Percentiles rank a stretch among this genome's conserved stretches.
Evolutionary conservation across 2,113 vertebrate species (phyloP).

Genomic region (Noturus placidus): DNA sequence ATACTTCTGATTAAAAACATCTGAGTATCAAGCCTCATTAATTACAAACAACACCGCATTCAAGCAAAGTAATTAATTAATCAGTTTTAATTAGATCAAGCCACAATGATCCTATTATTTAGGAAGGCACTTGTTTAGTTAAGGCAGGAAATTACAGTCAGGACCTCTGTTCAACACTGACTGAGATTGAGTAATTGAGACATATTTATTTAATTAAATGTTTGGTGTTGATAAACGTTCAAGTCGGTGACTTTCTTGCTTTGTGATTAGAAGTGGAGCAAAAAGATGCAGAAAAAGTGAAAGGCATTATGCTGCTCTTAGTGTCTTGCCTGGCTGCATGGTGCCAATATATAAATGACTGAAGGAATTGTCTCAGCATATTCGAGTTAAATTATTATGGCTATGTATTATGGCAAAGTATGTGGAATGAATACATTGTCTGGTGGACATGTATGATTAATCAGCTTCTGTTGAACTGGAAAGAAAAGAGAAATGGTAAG

Average conservation of each 20-base stretch:
- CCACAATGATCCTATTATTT: slow-evolving; percentile 74
- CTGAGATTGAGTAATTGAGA: slow-evolving; percentile 30
- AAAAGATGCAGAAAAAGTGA: slow-evolving; percentile 6
- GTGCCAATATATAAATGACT: slow-evolving; percentile 66
- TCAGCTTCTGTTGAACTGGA: slow-evolving; percentile 57
- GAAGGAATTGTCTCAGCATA: slow-evolving; percentile 66
- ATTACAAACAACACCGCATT: slow-evolving; percentile 71
- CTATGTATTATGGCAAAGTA: no score
- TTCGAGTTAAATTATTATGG: slow-evolving; percentile 72
- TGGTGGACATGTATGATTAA: slow-evolving; percentile 67
- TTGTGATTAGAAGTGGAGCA: background rate
- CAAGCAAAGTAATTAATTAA: slow-evolving; percentile 73
- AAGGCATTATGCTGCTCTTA: background rate
- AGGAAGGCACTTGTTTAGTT: slow-evolving; percentile 69
- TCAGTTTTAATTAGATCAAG: slow-evolving; percentile 77
- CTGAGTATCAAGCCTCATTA: slow-evolving; percentile 63
- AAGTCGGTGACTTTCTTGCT: slow-evolving; percentile 4
- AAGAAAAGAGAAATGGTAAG: slow-evolving; percentile 57
- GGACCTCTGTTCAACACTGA: slow-evolving; percentile 45
- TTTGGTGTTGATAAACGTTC: slow-evolving; percentile 3
- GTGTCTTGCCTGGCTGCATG: slow-evolving; percentile 48
- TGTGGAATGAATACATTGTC: slow-evolving; percentile 70
- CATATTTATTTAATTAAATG: slow-evolving; percentile 23
- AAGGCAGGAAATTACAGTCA: slow-evolving; percentile 49
- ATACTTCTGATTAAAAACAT: slow-evolving; percentile 57